Conservation (phyloP, 1,140 invertebrate species). For the Pogonomyrmex californicus region DNA sequence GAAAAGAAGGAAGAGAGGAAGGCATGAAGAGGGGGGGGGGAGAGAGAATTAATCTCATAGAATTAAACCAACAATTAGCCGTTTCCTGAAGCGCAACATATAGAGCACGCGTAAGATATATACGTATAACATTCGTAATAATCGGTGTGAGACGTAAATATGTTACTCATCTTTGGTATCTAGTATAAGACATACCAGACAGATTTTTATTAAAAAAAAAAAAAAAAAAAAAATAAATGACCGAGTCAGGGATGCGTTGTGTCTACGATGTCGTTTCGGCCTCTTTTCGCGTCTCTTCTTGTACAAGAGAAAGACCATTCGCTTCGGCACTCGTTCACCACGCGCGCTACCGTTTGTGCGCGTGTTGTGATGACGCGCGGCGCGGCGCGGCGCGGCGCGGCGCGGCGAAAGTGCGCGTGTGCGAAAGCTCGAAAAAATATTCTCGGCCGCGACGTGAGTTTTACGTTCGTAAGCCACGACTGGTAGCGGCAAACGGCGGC, state of each 20-base stretch:
- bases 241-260: conserved; percentile 1
- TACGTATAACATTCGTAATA: background rate
- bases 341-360: background rate
- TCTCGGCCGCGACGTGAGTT: conserved; percentile 64
- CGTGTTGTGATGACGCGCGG: background rate
- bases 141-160: background rate
- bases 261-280: background rate
- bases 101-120: background rate
- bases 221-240: conserved; percentile 4
- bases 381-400: conserved; percentile 10
- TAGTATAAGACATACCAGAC: background rate
- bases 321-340: conserved; percentile 14
- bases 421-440: conserved; percentile 66
- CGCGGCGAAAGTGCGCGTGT: conserved; percentile 13
- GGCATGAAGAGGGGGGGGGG: too few relatives aligned
- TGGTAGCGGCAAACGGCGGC: conserved; percentile 59
- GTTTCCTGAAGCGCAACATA: too few relatives aligned
- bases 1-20: too few relatives aligned
- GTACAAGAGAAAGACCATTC: background rate
- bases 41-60: too few relatives aligned
- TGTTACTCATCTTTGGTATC: background rate
- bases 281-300: conserved; percentile 1
- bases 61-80: too few relatives aligned
- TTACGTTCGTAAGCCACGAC: conserved; percentile 72
- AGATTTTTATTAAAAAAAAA: conserved; percentile 37